Percentiles rank a stretch among this genome's conserved stretches.
phyloP scores from a whole-genome alignment of 2,888 invertebrate species.

The Halictus ligatus region DNA sequence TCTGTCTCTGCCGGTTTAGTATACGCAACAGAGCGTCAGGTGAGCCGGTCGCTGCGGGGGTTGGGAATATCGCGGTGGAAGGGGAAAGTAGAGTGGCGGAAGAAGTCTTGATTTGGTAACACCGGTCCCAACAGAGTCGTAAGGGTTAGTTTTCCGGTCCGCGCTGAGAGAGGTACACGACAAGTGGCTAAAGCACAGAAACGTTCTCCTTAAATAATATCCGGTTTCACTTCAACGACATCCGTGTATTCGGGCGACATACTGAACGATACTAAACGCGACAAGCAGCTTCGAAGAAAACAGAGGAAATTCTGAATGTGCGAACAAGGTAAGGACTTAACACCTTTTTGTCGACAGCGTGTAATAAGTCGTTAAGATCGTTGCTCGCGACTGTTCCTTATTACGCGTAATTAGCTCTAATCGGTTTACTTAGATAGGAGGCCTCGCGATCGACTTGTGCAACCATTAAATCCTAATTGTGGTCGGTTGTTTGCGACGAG shows the following conservation, averaged over 20 bases:
- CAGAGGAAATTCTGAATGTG: not conserved
- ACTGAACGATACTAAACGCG: not conserved
- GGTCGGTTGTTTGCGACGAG: not conserved
- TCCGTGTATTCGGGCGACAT: not conserved
- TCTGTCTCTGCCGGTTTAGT: too few relatives aligned
- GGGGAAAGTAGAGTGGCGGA: too few relatives aligned
- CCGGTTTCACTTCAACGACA: not conserved
- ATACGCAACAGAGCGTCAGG: too few relatives aligned
- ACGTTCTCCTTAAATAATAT: not conserved
- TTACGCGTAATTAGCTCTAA: conserved; percentile 4
- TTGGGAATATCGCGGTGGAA: too few relatives aligned
- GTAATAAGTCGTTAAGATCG: not conserved
- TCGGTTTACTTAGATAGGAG: conserved; percentile 5
- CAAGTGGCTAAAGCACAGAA: too few relatives aligned
- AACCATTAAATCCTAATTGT: conserved; percentile 27
- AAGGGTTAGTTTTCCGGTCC: too few relatives aligned
- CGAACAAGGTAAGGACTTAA: not conserved
- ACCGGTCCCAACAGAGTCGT: too few relatives aligned
- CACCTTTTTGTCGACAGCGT: not conserved
- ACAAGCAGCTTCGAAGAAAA: not conserved
- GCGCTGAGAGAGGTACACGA: too few relatives aligned
- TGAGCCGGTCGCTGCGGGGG: too few relatives aligned
- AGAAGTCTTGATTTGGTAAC: too few relatives aligned
- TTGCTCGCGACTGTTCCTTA: not conserved
- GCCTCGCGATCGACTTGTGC: not conserved